phyloP scores from a whole-genome alignment of 2,797 vertebrate species.

The Spizella passerina region DNA sequence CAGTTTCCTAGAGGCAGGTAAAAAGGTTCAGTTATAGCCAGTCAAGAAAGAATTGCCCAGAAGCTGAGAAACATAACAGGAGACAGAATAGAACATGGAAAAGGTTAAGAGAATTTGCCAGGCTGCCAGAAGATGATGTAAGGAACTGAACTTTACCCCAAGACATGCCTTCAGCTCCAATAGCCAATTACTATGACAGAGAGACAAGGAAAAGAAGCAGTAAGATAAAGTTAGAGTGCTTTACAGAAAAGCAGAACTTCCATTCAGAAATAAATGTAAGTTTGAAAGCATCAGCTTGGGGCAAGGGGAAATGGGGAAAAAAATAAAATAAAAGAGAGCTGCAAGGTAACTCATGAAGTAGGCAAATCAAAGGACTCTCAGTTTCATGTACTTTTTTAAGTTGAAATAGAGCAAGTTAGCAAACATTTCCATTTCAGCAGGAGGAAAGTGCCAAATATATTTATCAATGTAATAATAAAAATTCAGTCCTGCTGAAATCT shows the following conservation, averaged over 20 bases:
- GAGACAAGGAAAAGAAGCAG: neutral
- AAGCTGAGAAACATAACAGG: neutral
- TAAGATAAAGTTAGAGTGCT: neutral
- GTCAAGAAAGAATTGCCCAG: neutral
- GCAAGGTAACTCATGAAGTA: neutral
- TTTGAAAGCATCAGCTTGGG: neutral
- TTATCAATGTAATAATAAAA: neutral
- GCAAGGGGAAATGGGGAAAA: rapidly evolving
- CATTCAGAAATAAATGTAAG: neutral
- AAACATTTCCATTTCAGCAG: neutral
- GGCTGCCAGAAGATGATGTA: neutral
- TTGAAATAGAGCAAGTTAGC: neutral
- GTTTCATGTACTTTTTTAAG: neutral
- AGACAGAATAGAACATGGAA: neutral
- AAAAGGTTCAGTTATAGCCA: neutral
- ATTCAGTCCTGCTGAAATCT: neutral
- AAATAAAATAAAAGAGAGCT: neutral
- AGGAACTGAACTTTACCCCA: neutral
- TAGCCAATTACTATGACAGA: neutral
- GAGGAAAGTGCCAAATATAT: neutral
- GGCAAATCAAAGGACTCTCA: neutral
- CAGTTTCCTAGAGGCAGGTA: neutral
- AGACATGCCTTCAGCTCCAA: neutral
- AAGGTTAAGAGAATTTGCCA: neutral
- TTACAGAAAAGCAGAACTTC: neutral